Base-by-base conservation (phyloP, 1,140 invertebrate genomes). In the Drosophila saltans region DNA sequence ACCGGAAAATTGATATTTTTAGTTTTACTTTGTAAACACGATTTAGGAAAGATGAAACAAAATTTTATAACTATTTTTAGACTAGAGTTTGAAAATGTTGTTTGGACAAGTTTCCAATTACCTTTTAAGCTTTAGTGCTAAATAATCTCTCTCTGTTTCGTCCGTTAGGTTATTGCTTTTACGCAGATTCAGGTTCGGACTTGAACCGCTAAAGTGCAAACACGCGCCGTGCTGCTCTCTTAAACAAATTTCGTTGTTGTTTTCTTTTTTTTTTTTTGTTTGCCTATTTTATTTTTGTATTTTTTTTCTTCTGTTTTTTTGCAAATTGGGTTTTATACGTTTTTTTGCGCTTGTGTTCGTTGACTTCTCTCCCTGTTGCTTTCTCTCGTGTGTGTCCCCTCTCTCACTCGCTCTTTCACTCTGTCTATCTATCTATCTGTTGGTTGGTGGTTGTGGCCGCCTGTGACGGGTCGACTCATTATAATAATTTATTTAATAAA, bases 401-500 rank as follows among this genome's bases (percentile, higher is more conserved):
- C 39, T 6, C 28, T 11, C n/a, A 10, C 21, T 66, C 6, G 28
- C 36, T 71, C 43, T 36, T 33, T 45, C 62, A 41, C 24, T 57
- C 36, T 55, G 4, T 33, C 9, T 36, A n/a, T 55, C 45, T 41
- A 16, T 55, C 33, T 16, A 11, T 9, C 9, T 64, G n/a, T 52
- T 52, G 36, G 72, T 75, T 45, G 45, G 28, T 52, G 36, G 72
- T 75, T 45, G 45, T 36, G 69, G 41, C 60, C 48, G 48, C 61
- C 52, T 24, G 33, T 39, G 33, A 59, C n/a, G 45, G 52, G 10
- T 30, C 40, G 70, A 28, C 76, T 76, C 64, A 80, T 80, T 80
- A 77, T 77, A 80, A 80, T 80, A 80, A 77, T 80, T 80, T 80
- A 80, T 80, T 80, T 69, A 80, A 80, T 80, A 80, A 80, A 80